Evolutionary conservation across 2,888 invertebrate genomes (phyloP).

Genomic region (Loripinus fragilis): DNA sequence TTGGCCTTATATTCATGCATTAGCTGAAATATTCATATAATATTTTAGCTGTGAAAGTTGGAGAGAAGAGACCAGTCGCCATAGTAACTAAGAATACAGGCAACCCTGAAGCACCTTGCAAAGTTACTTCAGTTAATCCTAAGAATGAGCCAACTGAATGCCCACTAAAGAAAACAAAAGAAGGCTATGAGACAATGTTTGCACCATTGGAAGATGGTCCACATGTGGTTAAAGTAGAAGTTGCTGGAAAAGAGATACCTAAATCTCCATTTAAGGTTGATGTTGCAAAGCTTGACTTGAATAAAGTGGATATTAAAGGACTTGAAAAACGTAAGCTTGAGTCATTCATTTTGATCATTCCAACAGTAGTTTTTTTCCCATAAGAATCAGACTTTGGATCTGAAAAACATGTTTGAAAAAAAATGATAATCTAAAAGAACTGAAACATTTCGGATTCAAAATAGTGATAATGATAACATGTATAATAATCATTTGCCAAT

Average conservation of each 20-base stretch:
- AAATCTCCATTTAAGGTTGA: slow-evolving; percentile 79
- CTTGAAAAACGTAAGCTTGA: slow-evolving; percentile 19
- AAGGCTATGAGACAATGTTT: slow-evolving; percentile 86
- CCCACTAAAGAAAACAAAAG: slow-evolving; percentile 90
- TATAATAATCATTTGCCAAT: too few relatives aligned
- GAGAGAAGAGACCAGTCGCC: slow-evolving; percentile 54
- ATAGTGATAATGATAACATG: too few relatives aligned
- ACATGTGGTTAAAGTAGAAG: slow-evolving; percentile 81
- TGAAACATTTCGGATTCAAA: too few relatives aligned
- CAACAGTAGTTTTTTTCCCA: too few relatives aligned
- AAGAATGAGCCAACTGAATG: slow-evolving; percentile 87
- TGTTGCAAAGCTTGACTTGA: slow-evolving; percentile 86
- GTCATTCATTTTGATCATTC: not conserved
- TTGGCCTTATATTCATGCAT: too few relatives aligned
- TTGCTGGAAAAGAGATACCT: slow-evolving; percentile 80
- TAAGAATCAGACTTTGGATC: too few relatives aligned
- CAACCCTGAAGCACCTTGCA: slow-evolving; percentile 60
- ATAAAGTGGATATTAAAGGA: slow-evolving; percentile 29
- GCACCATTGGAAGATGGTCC: slow-evolving; percentile 82
- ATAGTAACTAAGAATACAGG: slow-evolving; percentile 63
- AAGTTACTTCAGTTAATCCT: slow-evolving; percentile 76
- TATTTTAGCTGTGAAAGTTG: slow-evolving; percentile 52
- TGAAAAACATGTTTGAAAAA: too few relatives aligned
- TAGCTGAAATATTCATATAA: too few relatives aligned
- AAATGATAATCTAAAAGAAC: too few relatives aligned